A percentile compares a stretch with the other conserved stretches of the same genome.
phyloP scores from a whole-genome alignment of 2,888 invertebrate genomes.

The Cephalotes varians region DNA sequence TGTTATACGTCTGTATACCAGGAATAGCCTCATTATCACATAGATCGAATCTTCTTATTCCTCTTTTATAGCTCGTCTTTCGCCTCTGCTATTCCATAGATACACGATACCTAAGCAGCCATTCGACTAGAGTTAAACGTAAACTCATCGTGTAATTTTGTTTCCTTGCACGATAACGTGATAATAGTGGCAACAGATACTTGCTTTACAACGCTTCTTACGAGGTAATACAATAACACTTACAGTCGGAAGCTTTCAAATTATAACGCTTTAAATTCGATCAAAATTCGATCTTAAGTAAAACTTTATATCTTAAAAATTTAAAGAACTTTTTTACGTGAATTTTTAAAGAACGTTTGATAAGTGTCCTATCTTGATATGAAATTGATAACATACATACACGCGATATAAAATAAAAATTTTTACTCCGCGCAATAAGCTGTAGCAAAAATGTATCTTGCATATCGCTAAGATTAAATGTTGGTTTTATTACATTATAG shows the following conservation, averaged over 20 bases:
- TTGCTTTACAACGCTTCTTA: not conserved
- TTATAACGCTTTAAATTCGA: not conserved
- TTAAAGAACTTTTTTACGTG: not conserved
- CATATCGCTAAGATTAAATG: no score
- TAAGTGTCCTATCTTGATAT: no score
- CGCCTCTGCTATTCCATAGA: not conserved
- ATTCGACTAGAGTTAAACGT: constrained; percentile 26
- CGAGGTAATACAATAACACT: not conserved
- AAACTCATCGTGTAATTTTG: constrained; percentile 38
- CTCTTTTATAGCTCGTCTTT: constrained; percentile 31
- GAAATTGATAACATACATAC: no score
- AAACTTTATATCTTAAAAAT: not conserved
- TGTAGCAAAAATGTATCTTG: no score
- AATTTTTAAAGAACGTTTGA: no score
- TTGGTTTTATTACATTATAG: not conserved
- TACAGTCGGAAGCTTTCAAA: not conserved
- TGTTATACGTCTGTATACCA: constrained; percentile 39
- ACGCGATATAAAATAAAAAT: no score
- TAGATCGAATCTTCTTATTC: constrained; percentile 54
- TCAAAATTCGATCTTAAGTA: not conserved
- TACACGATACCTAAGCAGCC: not conserved
- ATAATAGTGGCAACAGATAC: not conserved
- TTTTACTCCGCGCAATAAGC: no score
- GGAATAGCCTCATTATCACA: constrained; percentile 57
- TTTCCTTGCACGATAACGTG: constrained; percentile 1